Conservation (phyloP, 2,113 vertebrate species). For the Erythrolamprus reginae region DNA sequence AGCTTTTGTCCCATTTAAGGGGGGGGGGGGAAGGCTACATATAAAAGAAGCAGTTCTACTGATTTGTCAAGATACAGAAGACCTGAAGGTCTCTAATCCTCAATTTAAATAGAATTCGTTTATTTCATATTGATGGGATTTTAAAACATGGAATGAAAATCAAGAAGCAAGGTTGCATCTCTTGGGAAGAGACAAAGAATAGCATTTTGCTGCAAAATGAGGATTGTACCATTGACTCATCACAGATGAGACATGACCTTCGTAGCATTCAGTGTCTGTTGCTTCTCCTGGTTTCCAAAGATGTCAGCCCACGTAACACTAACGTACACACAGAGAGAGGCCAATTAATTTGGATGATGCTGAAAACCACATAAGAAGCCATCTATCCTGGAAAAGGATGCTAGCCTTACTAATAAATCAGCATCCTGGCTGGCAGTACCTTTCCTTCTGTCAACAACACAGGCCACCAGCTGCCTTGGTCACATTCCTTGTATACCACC, state of each 20-base stretch:
- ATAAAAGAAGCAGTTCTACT: neutral
- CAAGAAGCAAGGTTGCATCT: neutral
- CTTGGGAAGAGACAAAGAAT: neutral
- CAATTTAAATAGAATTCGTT: neutral
- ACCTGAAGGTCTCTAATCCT: neutral
- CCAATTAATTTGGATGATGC: neutral
- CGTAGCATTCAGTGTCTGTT: rapidly evolving
- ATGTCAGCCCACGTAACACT: neutral
- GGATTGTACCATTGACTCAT: neutral
- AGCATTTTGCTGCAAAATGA: neutral
- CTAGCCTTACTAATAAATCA: neutral
- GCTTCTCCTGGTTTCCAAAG: neutral
- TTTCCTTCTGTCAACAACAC: constrained; percentile 7
- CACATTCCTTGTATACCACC: neutral
- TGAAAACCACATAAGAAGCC: constrained; percentile 12
- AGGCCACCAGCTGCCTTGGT: neutral
- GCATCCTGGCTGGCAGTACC: neutral
- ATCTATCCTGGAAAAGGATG: constrained; percentile 24
- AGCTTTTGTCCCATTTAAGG: neutral
- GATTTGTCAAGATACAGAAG: neutral
- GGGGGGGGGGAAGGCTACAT: neutral
- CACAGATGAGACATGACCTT: neutral
- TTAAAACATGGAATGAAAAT: neutral
- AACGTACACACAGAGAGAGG: neutral
- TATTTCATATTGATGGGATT: neutral